Percentiles rank a stretch among this genome's conserved stretches.
Evolutionary conservation across 2,797 vertebrate genomes (phyloP).

Genomic region (Cyprinella venusta): DNA sequence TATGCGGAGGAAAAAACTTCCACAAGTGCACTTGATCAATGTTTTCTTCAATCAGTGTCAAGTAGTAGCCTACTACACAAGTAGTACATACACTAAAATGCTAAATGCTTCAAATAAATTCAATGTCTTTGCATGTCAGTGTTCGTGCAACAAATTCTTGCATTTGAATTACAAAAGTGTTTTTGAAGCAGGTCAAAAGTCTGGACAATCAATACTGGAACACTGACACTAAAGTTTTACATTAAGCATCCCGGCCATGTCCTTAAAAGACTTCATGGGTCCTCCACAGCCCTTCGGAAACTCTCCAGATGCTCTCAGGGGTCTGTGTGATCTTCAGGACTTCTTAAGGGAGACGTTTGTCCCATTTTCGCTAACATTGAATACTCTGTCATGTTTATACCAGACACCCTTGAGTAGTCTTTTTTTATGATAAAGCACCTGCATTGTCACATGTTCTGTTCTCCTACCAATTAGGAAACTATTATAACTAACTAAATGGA

Average conservation of each 20-base stretch:
- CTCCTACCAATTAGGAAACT: no score
- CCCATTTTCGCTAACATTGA: conserved; percentile 30
- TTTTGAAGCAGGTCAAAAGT: conserved; percentile 5
- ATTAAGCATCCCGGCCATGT: neutral
- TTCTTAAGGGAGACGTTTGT: conserved; percentile 20
- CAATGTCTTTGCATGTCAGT: neutral
- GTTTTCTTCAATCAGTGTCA: conserved; percentile 6
- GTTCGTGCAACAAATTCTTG: neutral
- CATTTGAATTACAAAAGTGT: neutral
- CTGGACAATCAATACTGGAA: neutral
- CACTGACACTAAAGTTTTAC: neutral
- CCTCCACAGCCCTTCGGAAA: neutral
- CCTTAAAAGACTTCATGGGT: conserved; percentile 1
- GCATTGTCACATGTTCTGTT: neutral
- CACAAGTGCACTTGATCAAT: conserved; percentile 19
- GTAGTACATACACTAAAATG: neutral
- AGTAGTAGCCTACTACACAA: neutral
- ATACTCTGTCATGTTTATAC: conserved; percentile 30
- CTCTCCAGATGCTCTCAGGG: conserved; percentile 3
- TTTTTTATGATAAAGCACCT: conserved; percentile 2
- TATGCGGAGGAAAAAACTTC: neutral
- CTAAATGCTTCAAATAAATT: neutral
- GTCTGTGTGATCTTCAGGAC: neutral
- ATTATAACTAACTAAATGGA: no score
- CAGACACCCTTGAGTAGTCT: conserved; percentile 15